Evolutionary conservation across 1,140 invertebrate genomes (phyloP).

Genomic region (Drosophila azteca): DNA sequence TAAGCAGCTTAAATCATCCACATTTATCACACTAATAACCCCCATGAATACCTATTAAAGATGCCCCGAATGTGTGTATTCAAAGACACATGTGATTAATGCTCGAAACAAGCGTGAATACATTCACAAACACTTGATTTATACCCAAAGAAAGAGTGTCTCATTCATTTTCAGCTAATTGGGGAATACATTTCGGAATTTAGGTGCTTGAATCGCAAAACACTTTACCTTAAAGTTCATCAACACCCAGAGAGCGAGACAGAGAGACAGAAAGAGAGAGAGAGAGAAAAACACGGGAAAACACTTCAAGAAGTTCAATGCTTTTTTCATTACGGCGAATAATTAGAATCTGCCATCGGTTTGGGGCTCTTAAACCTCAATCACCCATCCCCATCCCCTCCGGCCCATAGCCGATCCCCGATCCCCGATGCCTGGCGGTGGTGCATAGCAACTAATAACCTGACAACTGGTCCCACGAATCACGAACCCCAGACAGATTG

Average conservation of each 20-base stretch:
- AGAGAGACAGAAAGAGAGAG: too few relatives aligned
- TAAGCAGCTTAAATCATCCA: slow-evolving; percentile 32
- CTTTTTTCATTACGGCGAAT: slow-evolving; percentile 3
- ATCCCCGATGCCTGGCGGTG: not conserved
- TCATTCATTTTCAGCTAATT: slow-evolving; percentile 25
- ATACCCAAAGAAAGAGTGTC: too few relatives aligned
- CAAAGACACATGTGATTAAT: too few relatives aligned
- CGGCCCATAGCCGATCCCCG: not conserved
- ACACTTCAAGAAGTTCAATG: slow-evolving; percentile 21
- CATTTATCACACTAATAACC: slow-evolving; percentile 22
- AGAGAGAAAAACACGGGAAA: too few relatives aligned
- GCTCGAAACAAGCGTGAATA: too few relatives aligned
- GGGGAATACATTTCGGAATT: slow-evolving; percentile 20
- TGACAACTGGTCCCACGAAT: slow-evolving; percentile 38
- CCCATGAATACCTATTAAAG: not conserved
- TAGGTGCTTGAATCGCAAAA: slow-evolving; percentile 10
- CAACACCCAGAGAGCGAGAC: not conserved
- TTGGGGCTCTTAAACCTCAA: too few relatives aligned
- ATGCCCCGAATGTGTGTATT: too few relatives aligned
- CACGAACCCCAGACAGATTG: slow-evolving; percentile 28
- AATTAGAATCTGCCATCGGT: slow-evolving; percentile 16
- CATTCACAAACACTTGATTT: too few relatives aligned
- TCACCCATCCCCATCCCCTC: too few relatives aligned
- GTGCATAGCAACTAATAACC: slow-evolving; percentile 57
- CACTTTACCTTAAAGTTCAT: not conserved